These are phyloP conservation scores for Vimba vimba DNA, from an alignment of 2,113 vertebrate genomes.

Conservation along the genomic window DNA sequence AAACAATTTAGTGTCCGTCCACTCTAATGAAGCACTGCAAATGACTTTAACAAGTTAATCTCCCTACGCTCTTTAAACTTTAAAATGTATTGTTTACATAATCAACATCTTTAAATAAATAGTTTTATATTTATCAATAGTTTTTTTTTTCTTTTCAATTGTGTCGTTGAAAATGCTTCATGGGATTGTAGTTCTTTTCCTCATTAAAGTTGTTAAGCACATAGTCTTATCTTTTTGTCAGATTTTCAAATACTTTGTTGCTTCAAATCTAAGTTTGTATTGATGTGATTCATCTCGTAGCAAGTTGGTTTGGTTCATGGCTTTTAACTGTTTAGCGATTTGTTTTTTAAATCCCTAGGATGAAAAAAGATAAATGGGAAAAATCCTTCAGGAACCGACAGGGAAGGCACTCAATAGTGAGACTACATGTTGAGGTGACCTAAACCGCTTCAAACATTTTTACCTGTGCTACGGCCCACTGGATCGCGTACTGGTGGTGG, in stretches of 20 bases:
- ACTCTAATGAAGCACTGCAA: too few relatives aligned
- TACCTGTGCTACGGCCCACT: slow-evolving; percentile 74
- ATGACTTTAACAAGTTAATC: too few relatives aligned
- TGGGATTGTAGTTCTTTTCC: not conserved
- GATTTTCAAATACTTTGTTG: not conserved
- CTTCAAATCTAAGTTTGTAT: too few relatives aligned
- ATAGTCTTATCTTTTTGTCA: not conserved
- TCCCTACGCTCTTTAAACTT: not conserved
- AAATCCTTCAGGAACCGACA: not conserved
- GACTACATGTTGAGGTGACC: too few relatives aligned
- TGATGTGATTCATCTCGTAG: not conserved
- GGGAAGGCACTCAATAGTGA: not conserved
- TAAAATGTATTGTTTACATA: not conserved
- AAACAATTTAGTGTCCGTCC: too few relatives aligned
- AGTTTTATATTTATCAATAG: not conserved
- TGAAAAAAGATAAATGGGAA: not conserved
- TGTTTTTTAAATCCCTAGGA: not conserved
- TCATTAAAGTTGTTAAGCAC: not conserved
- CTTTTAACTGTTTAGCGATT: not conserved
- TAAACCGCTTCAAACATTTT: too few relatives aligned
- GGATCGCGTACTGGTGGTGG: slow-evolving; percentile 80
- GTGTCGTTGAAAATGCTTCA: not conserved
- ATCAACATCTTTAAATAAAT: not conserved
- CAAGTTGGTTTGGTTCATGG: not conserved
- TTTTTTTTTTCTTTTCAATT: not conserved